These are phyloP conservation scores for Pogonophryne albipinna DNA, from an alignment of 2,797 vertebrate genomes.

Conservation along the genomic window DNA sequence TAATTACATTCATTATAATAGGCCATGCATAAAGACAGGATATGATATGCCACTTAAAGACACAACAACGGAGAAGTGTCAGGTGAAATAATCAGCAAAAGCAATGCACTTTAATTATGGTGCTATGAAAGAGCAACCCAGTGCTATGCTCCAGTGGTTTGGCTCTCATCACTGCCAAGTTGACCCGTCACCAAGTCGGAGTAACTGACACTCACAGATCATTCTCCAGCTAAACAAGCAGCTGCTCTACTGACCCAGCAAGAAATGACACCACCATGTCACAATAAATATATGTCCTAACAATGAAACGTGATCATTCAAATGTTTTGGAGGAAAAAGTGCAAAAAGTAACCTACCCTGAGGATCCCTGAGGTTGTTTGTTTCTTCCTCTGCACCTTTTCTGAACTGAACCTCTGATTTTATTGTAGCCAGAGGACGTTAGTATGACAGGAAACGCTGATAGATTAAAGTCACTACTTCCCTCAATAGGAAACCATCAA, in stretches of 20 bases:
- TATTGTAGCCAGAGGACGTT: slow-evolving; percentile 58
- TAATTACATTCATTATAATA: slow-evolving; percentile 10
- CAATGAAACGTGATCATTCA: background rate
- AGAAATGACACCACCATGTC: slow-evolving; percentile 12
- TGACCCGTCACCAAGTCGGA: slow-evolving; percentile 47
- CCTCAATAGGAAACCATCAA: slow-evolving; percentile 81
- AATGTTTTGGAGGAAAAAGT: slow-evolving; percentile 4
- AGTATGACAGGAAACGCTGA: slow-evolving; percentile 78
- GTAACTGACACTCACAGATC: slow-evolving; percentile 58
- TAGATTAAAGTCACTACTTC: slow-evolving; percentile 72
- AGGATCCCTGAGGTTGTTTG: slow-evolving; percentile 18
- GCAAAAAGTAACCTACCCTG: slow-evolving; percentile 58
- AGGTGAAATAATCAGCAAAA: slow-evolving; percentile 48
- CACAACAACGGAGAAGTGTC: slow-evolving; percentile 18
- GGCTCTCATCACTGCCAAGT: slow-evolving; percentile 57
- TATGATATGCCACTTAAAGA: slow-evolving; percentile 31
- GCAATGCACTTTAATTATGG: slow-evolving; percentile 72
- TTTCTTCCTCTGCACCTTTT: slow-evolving; percentile 17
- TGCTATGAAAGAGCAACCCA: slow-evolving; percentile 46
- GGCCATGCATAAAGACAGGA: slow-evolving; percentile 34
- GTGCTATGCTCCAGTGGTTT: slow-evolving; percentile 55
- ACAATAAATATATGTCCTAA: background rate
- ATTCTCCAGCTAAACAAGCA: slow-evolving; percentile 28
- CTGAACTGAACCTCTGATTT: slow-evolving; percentile 68
- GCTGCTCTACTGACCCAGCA: slow-evolving; percentile 30